A percentile compares a stretch with the other conserved stretches of the same genome.
phyloP scores from a whole-genome alignment of 2,888 invertebrate genomes.

The Philonicus albiceps region DNA sequence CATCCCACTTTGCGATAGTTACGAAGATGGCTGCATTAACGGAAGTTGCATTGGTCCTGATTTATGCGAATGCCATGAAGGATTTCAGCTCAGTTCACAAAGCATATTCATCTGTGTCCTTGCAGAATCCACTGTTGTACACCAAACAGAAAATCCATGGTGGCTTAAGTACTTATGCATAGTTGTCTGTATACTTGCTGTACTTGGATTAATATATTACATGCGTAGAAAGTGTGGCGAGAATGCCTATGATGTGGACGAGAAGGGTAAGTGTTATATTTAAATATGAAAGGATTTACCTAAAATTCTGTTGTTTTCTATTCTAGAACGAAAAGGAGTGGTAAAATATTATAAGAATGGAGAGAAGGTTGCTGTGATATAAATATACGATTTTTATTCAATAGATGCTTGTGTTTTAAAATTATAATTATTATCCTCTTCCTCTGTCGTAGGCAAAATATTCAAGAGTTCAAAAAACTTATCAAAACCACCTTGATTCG shows the following conservation, averaged over 20 bases:
- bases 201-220: not conserved
- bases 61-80: slow-evolving; percentile 51
- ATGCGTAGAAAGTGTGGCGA: not conserved
- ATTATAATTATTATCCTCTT: not conserved
- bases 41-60: slow-evolving; percentile 47
- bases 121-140: not conserved
- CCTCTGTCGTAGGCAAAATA: not conserved
- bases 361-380: slow-evolving; percentile 27
- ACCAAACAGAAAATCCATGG: not conserved
- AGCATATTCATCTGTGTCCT: not conserved
- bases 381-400: not conserved
- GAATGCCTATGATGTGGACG: slow-evolving; percentile 1
- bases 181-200: not conserved
- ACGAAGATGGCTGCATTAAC: slow-evolving; percentile 48
- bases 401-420: not conserved
- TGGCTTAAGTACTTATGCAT: not conserved
- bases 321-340: not conserved
- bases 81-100: not conserved
- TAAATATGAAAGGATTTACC: not conserved
- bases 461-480: not conserved
- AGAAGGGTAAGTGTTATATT: not conserved
- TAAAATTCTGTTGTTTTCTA: not conserved
- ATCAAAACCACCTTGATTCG: not conserved
- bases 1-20: slow-evolving; percentile 23
- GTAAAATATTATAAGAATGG: not conserved